Evolutionary conservation across 1,140 invertebrate genomes (phyloP).

Genomic region (Eubasilissa regina): DNA sequence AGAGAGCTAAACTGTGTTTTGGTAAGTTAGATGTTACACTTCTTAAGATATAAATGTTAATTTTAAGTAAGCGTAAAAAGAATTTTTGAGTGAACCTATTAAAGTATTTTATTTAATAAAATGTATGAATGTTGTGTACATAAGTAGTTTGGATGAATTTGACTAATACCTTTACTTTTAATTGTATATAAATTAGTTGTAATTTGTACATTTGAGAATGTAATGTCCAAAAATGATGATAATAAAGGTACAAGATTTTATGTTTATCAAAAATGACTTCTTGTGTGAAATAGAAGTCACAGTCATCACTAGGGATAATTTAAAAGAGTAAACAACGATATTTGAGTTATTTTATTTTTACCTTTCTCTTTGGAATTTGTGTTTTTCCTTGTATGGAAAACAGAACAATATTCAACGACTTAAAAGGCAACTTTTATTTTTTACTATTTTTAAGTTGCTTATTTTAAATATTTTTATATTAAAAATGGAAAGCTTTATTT

Average conservation of each 20-base stretch:
- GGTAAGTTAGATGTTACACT: background rate
- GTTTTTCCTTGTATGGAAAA: conserved; percentile 22
- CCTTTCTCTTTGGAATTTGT: conserved; percentile 21
- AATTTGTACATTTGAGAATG: conserved; percentile 1
- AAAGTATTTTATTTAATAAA: conserved; percentile 44
- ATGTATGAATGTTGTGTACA: conserved; percentile 39
- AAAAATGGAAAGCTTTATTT: conserved; percentile 49
- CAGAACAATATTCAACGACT: conserved; percentile 23
- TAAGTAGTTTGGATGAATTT: conserved; percentile 36
- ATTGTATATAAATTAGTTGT: conserved; percentile 33
- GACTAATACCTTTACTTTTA: conserved; percentile 39
- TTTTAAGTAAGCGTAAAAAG: conserved; percentile 22
- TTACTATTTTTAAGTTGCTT: conserved; percentile 19
- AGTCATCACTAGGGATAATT: conserved; percentile 36
- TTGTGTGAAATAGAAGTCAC: conserved; percentile 21
- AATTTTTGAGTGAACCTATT: conserved; percentile 45
- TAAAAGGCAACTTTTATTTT: conserved; percentile 37
- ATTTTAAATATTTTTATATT: conserved; percentile 35
- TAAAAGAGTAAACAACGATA: conserved; percentile 39
- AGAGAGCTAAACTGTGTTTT: conserved; percentile 16
- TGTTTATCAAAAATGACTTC: background rate
- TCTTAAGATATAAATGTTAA: conserved; percentile 31
- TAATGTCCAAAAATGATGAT: too few relatives aligned
- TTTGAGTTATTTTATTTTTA: conserved; percentile 11
- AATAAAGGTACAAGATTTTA: conserved; percentile 39